Evolutionary conservation across 2,888 invertebrate species (phyloP).

Genomic region (Diloba caeruleocephala): DNA sequence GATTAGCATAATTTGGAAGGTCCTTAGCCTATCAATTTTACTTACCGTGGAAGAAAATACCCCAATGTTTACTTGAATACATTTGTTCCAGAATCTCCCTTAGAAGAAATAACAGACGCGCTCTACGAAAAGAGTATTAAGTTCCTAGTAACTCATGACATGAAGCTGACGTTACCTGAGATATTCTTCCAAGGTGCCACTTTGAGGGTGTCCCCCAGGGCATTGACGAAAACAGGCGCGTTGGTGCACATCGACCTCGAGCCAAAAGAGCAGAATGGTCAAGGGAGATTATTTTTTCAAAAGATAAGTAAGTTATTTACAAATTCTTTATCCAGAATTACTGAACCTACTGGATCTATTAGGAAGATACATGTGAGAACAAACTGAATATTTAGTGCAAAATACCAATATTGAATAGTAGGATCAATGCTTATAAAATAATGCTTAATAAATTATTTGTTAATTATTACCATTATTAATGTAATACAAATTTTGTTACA

Average conservation of each 20-base stretch:
- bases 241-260: conserved; percentile 92
- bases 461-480: too few species aligned
- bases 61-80: too few species aligned
- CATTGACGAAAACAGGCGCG: conserved; percentile 92
- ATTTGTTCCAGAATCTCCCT: conserved; percentile 88
- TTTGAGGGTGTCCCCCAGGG: conserved; percentile 92
- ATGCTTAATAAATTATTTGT: too few species aligned
- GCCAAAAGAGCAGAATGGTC: conserved; percentile 82
- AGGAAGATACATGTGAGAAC: too few species aligned
- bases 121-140: conserved; percentile 92
- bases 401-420: too few species aligned
- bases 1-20: too few species aligned
- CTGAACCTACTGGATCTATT: too few species aligned
- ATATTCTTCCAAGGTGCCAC: conserved; percentile 92
- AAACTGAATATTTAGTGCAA: too few species aligned
- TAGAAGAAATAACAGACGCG: conserved; percentile 93
- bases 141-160: conserved; percentile 94
- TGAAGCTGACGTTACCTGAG: conserved; percentile 92
- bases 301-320: conserved; percentile 90
- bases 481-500: conserved; percentile 76
- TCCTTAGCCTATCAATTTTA: too few species aligned
- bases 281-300: conserved; percentile 91
- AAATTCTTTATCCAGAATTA: too few species aligned
- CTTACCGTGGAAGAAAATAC: too few species aligned
- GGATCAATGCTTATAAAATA: too few species aligned